Percentiles rank a stretch among this genome's conserved stretches.
phyloP scores from a whole-genome alignment of 2,797 vertebrate genomes.

The Melanitta fusca region DNA sequence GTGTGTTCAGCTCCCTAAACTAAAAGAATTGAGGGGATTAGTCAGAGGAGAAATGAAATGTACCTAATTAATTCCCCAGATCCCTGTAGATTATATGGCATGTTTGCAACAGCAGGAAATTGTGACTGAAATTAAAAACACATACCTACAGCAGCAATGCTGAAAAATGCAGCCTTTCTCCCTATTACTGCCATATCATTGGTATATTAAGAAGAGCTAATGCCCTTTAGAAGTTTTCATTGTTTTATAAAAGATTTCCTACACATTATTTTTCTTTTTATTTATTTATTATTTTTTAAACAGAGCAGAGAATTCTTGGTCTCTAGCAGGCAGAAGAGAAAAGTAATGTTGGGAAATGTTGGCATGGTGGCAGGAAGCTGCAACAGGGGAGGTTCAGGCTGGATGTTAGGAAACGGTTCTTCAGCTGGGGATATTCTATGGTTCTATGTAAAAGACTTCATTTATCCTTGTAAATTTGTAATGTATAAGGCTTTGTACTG shows the following conservation, averaged over 20 bases:
- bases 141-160: not conserved
- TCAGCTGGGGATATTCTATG: too few species aligned
- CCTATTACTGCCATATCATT: not conserved
- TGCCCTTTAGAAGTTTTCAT: not conserved
- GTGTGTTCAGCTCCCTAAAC: slow-evolving; percentile 62
- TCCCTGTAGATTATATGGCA: slow-evolving; percentile 60
- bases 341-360: not conserved
- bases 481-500: not conserved
- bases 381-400: not conserved
- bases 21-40: slow-evolving; percentile 68
- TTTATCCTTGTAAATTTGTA: not conserved
- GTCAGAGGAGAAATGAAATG: slow-evolving; percentile 65
- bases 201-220: not conserved
- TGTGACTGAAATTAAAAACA: slow-evolving; percentile 70
- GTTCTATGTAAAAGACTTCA: not conserved
- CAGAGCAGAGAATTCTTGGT: not conserved
- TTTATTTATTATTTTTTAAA: not conserved
- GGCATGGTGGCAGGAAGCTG: not conserved
- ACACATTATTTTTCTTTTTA: not conserved
- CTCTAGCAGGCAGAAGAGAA: not conserved
- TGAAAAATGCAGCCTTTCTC: not conserved
- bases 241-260: not conserved
- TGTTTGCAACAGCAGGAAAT: slow-evolving; percentile 56
- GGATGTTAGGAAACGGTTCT: not conserved
- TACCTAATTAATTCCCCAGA: slow-evolving; percentile 75